Conservation (phyloP, 2,888 invertebrate genomes). For the Panopea generosa region DNA sequence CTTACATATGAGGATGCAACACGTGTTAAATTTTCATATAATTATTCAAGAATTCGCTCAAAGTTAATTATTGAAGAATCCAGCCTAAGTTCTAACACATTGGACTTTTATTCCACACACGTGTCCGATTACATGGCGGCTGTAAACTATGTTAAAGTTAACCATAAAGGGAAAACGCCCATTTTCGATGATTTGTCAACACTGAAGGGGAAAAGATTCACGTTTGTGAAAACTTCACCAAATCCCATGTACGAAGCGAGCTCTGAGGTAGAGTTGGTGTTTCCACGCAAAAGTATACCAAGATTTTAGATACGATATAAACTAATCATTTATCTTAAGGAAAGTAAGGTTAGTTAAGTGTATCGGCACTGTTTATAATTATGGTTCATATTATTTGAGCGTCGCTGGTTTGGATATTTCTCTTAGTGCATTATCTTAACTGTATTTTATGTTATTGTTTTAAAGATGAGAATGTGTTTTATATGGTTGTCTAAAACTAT, state of each 20-base stretch:
- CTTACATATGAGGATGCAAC: constrained; percentile 17
- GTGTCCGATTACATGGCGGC: constrained; percentile 31
- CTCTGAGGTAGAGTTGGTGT: constrained; percentile 19
- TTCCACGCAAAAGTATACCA: constrained; percentile 20
- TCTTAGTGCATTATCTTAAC: too few relatives aligned
- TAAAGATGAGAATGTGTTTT: too few relatives aligned
- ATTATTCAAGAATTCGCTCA: constrained; percentile 11
- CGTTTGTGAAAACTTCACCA: constrained; percentile 40
- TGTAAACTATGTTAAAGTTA: constrained; percentile 21
- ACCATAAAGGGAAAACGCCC: not conserved
- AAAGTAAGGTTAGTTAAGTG: too few relatives aligned
- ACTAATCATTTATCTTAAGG: too few relatives aligned
- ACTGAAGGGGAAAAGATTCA: constrained; percentile 18
- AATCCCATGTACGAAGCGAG: constrained; percentile 32
- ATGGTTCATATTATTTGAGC: too few relatives aligned
- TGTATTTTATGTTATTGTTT: too few relatives aligned
- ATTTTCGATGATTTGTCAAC: constrained; percentile 22
- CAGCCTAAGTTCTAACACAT: constrained; percentile 4
- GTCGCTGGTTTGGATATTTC: too few relatives aligned
- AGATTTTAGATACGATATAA: too few relatives aligned
- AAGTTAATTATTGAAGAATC: constrained; percentile 9
- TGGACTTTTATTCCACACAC: constrained; percentile 34
- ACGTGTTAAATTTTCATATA: constrained; percentile 2
- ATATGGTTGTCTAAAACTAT: too few relatives aligned
- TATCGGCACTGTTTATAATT: too few relatives aligned